Conservation (phyloP, 2,113 vertebrate species). For the Apistogramma diplotaenia region DNA sequence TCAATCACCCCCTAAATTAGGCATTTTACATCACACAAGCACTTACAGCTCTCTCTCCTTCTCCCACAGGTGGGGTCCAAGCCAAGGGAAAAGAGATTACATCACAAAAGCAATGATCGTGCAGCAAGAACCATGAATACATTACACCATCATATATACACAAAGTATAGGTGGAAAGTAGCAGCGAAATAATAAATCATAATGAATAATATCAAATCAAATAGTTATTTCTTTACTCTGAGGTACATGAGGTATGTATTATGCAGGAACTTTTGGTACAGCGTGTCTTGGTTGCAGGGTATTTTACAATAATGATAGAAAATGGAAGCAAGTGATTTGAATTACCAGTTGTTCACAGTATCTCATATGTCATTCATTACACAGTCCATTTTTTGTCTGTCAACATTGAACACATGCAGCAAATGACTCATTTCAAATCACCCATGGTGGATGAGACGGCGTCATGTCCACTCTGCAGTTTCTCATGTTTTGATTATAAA, state of each 20-base stretch:
- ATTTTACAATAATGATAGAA: slow-evolving; percentile 28
- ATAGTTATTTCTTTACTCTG: slow-evolving; percentile 38
- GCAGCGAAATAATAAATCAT: slow-evolving; percentile 59
- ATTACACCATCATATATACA: slow-evolving; percentile 56
- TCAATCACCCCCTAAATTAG: slow-evolving; percentile 84
- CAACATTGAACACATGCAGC: slow-evolving; percentile 30
- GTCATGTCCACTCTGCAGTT: slow-evolving; percentile 59
- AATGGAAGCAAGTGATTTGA: slow-evolving; percentile 30
- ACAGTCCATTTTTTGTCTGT: neutral
- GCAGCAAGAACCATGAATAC: slow-evolving; percentile 60
- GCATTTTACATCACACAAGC: slow-evolving; percentile 80
- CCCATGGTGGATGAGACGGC: neutral
- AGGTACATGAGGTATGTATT: slow-evolving; percentile 26
- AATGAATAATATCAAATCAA: slow-evolving; percentile 68
- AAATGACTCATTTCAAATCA: slow-evolving; percentile 46
- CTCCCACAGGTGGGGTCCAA: slow-evolving; percentile 78
- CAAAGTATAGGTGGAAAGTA: slow-evolving; percentile 20
- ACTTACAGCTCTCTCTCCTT: slow-evolving; percentile 65
- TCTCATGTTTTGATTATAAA: slow-evolving; percentile 67
- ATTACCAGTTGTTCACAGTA: slow-evolving; percentile 13
- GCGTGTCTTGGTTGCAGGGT: neutral
- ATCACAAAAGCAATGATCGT: slow-evolving; percentile 74
- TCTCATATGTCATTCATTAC: slow-evolving; percentile 30
- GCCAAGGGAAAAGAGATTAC: slow-evolving; percentile 72
- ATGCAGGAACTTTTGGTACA: neutral